Conservation (phyloP, 2,113 vertebrate genomes). For the Chaenogobius annularis region DNA sequence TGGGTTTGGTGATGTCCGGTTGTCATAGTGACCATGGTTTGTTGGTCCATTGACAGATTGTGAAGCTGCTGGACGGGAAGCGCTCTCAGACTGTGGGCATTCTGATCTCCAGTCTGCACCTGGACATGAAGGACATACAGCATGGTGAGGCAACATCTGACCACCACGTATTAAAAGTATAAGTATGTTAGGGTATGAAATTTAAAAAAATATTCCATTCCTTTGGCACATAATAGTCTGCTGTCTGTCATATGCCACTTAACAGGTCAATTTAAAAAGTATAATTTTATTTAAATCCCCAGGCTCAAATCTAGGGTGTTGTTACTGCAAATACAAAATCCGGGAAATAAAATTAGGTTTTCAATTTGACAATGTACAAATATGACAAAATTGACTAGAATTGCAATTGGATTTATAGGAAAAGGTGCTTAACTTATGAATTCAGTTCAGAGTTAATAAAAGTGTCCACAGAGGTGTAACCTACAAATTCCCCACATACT, state of each 20-base stretch:
- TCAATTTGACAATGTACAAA: not conserved
- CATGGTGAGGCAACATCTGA: conserved; percentile 78
- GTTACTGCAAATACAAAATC: not conserved
- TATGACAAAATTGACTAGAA: no score
- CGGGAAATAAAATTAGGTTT: not conserved
- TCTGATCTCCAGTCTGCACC: conserved; percentile 96
- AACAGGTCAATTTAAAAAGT: no score
- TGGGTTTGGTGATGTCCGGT: conserved; percentile 28
- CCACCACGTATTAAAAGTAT: not conserved
- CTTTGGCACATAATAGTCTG: no score
- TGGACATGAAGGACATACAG: conserved; percentile 98
- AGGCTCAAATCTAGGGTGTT: not conserved
- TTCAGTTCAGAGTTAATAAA: no score
- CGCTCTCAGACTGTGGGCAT: conserved; percentile 95
- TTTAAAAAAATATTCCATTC: no score
- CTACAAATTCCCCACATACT: no score
- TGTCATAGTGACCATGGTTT: conserved; percentile 44
- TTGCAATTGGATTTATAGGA: no score
- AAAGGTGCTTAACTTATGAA: no score
- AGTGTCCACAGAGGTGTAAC: no score
- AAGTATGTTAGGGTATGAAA: no score
- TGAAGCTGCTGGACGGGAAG: conserved; percentile 93
- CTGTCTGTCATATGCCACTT: no score
- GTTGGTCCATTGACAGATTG: conserved; percentile 75
- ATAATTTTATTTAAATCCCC: no score